Conservation (phyloP, 2,113 vertebrate genomes). For the Thinocorus orbignyianus region DNA sequence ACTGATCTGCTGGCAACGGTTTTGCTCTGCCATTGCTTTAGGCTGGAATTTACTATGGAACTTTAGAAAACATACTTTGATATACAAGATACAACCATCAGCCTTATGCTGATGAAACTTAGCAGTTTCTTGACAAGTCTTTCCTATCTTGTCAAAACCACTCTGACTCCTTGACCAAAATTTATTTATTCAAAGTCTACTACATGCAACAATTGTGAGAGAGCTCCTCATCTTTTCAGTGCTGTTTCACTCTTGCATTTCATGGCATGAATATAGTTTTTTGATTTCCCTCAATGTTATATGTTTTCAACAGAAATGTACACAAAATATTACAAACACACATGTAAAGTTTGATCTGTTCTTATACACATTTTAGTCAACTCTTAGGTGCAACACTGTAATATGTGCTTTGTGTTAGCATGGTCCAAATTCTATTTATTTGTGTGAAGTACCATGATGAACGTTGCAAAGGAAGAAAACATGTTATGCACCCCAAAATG, state of each 20-base stretch:
- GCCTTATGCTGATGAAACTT: not conserved
- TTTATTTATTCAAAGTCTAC: not conserved
- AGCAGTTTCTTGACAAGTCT: not conserved
- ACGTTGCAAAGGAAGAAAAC: constrained; percentile 4
- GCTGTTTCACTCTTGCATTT: not conserved
- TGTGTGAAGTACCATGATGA: not conserved
- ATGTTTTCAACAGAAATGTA: not conserved
- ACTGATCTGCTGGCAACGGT: not conserved
- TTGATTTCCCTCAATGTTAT: not conserved
- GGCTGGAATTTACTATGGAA: not conserved
- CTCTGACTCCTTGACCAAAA: not conserved
- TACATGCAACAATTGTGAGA: not conserved
- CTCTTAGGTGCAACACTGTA: not conserved
- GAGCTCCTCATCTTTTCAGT: not conserved
- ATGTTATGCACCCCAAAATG: not conserved
- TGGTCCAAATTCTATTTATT: not conserved
- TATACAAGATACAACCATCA: not conserved
- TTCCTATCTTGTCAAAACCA: not conserved
- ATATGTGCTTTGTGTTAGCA: not conserved
- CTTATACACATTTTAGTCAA: not conserved
- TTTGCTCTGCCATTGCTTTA: not conserved
- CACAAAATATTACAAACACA: not conserved
- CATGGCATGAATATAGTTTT: not conserved
- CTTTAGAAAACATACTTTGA: not conserved
- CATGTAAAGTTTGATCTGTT: not conserved